A percentile compares a stretch with the other conserved stretches of the same genome.
Evolutionary conservation across 23 tunicate species (phyloP).

Genomic region (Trididemnum clinides): DNA sequence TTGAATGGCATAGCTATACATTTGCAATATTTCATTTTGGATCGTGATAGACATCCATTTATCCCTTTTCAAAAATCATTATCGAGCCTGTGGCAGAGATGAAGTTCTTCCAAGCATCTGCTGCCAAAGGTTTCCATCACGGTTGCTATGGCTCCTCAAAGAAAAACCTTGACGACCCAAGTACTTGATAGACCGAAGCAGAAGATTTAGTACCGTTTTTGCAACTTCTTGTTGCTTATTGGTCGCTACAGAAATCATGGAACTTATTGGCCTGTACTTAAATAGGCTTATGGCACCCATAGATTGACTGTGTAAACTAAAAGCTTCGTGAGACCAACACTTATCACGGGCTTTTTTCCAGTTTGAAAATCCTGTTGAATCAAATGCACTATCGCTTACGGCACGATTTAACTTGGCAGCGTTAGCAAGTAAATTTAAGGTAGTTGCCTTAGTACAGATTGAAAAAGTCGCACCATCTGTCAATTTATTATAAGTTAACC

Average conservation of each 20-base stretch:
- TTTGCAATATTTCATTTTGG: neutral
- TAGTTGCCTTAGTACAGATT: neutral
- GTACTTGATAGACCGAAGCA: no score
- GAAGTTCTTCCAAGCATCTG: neutral
- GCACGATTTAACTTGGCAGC: neutral
- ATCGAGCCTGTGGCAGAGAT: neutral
- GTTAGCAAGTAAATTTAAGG: neutral
- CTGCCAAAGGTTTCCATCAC: neutral
- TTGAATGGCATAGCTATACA: neutral
- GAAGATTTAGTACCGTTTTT: no score
- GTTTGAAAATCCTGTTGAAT: neutral
- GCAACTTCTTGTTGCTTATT: no score
- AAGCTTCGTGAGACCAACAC: neutral
- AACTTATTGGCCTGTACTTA: neutral
- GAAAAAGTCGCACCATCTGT: neutral
- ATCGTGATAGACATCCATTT: neutral
- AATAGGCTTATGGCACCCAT: neutral
- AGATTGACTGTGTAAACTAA: neutral
- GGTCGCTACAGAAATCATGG: neutral
- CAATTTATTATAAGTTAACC: neutral
- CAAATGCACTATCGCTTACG: neutral
- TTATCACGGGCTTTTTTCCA: neutral
- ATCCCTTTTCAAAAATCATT: neutral
- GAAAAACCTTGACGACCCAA: neutral
- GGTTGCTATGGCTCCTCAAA: neutral